Evolutionary conservation across 2,888 invertebrate genomes (phyloP).

Genomic region (Bombylius major): DNA sequence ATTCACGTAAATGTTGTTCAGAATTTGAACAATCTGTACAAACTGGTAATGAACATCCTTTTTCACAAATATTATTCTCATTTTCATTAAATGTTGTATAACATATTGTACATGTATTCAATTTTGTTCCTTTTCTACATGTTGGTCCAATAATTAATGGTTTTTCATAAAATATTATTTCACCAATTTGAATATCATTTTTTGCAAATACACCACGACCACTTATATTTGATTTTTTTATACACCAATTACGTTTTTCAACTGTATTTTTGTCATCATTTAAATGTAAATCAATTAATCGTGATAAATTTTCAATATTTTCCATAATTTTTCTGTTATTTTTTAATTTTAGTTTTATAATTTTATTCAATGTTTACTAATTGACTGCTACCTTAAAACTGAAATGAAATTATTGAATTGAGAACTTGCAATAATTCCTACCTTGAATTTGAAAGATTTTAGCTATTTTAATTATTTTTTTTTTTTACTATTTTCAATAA

Average conservation of each 20-base stretch:
- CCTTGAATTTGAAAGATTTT: too few species aligned
- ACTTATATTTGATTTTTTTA: conserved; percentile 46
- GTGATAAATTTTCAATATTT: conserved; percentile 15
- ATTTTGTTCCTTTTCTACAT: conserved; percentile 39
- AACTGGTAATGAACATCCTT: conserved; percentile 54
- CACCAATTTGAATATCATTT: conserved; percentile 51
- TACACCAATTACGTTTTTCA: conserved; percentile 40
- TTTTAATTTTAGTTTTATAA: background rate
- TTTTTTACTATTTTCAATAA: too few species aligned
- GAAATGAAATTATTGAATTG: background rate
- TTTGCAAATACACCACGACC: conserved; percentile 62
- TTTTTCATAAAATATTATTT: conserved; percentile 56
- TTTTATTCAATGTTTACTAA: background rate
- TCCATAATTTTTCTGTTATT: background rate
- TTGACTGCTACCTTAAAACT: background rate
- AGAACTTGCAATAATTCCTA: too few species aligned
- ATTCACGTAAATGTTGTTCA: conserved; percentile 48
- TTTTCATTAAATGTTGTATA: conserved; percentile 34
- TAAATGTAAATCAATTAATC: conserved; percentile 25
- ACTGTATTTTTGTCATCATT: conserved; percentile 12
- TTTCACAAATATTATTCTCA: conserved; percentile 41
- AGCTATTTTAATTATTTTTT: too few species aligned
- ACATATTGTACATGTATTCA: conserved; percentile 53
- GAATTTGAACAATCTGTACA: conserved; percentile 53
- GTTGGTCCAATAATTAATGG: conserved; percentile 60